A percentile compares a stretch with the other conserved stretches of the same genome.
Conservation (phyloP, 2,113 vertebrate genomes). For the Bos javanicus region DNA sequence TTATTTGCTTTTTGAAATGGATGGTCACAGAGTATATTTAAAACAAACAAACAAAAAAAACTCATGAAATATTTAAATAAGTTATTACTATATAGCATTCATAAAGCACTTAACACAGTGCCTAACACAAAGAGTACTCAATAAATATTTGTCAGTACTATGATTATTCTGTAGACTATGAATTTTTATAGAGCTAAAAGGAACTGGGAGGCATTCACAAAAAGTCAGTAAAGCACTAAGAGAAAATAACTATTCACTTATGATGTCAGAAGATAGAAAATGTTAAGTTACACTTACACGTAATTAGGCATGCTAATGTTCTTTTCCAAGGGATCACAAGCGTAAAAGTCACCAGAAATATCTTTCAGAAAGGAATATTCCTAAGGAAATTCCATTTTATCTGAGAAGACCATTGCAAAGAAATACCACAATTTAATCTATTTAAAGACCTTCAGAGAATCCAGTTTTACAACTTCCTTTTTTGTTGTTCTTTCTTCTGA, state of each 20-base stretch:
- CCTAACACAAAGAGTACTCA: not conserved
- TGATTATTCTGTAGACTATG: not conserved
- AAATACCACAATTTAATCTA: not conserved
- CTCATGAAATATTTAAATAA: not conserved
- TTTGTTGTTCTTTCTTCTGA: not conserved
- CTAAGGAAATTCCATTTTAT: not conserved
- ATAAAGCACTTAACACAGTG: not conserved
- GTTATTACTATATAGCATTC: not conserved
- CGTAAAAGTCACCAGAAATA: not conserved
- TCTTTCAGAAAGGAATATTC: not conserved
- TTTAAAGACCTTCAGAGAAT: not conserved
- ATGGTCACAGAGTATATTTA: not conserved
- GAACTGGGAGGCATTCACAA: not conserved
- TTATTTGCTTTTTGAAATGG: conserved; percentile 28
- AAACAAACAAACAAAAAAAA: conserved; percentile 23
- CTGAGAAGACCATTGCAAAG: not conserved
- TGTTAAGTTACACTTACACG: not conserved
- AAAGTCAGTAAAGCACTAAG: not conserved
- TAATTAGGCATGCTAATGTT: not conserved
- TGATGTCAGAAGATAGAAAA: conserved; percentile 7
- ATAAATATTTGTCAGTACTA: not conserved
- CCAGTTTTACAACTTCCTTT: not conserved
- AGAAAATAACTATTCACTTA: not conserved
- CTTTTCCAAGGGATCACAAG: not conserved
- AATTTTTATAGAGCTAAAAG: conserved; percentile 6